A percentile compares a stretch with the other conserved stretches of the same genome.
Conservation (phyloP, 2,113 vertebrate genomes). For the Misgurnus anguillicaudatus region DNA sequence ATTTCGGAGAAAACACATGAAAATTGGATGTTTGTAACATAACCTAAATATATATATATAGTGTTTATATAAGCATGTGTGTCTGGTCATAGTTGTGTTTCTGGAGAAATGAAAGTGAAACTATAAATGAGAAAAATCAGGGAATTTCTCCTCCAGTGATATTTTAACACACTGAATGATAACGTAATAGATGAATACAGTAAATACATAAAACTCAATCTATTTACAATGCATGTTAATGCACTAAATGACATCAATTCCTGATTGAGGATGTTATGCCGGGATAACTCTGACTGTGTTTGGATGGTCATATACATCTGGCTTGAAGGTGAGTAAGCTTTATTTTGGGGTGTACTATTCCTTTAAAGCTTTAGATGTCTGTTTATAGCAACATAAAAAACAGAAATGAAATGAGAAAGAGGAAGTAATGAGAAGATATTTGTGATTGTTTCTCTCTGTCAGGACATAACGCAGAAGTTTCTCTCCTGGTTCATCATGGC, state of each 20-base stretch:
- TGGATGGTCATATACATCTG: too few relatives aligned
- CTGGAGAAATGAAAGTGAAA: conserved; percentile 15
- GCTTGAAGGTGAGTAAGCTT: too few relatives aligned
- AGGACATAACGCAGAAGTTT: background rate
- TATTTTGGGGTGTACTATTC: too few relatives aligned
- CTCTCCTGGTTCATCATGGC: background rate
- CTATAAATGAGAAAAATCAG: background rate
- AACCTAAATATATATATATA: too few relatives aligned
- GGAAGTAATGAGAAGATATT: conserved; percentile 54
- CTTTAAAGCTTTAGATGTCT: conserved; percentile 1
- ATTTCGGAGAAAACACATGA: background rate
- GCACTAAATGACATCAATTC: too few relatives aligned
- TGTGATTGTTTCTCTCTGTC: conserved; percentile 9
- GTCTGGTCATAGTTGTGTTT: background rate
- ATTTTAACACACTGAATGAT: background rate
- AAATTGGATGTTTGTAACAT: too few relatives aligned
- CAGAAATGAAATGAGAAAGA: conserved; percentile 69
- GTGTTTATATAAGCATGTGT: background rate
- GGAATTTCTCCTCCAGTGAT: background rate
- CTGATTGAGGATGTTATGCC: too few relatives aligned
- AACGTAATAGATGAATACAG: background rate
- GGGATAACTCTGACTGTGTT: too few relatives aligned
- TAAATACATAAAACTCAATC: too few relatives aligned
- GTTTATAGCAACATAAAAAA: conserved; percentile 4
- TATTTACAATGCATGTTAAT: too few relatives aligned